Conservation (phyloP, 2,888 invertebrate species). For the Adelognathus sp. region DNA sequence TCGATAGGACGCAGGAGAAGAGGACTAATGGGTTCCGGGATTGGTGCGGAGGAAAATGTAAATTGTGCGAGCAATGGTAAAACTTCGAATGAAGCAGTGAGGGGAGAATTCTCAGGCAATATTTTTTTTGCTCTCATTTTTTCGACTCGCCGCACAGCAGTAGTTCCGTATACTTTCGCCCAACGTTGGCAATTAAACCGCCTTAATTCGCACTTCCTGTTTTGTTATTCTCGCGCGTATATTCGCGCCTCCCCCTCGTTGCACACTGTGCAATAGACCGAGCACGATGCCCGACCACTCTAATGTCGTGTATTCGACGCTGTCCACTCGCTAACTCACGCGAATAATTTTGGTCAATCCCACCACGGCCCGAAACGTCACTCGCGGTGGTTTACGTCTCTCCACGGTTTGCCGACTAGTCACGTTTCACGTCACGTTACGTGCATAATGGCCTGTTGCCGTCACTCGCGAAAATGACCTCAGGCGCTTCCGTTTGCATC, state of each 20-base stretch:
- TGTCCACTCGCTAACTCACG: slow-evolving; percentile 48
- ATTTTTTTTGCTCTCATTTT: slow-evolving; percentile 39
- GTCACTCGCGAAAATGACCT: slow-evolving; percentile 64
- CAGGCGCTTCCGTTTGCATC: slow-evolving; percentile 75
- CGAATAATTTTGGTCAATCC: slow-evolving; percentile 36
- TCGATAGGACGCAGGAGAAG: not conserved
- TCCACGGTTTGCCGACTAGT: not conserved
- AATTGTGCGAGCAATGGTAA: slow-evolving; percentile 16
- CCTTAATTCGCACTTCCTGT: slow-evolving; percentile 78
- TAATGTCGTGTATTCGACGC: slow-evolving; percentile 19
- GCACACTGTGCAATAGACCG: not conserved
- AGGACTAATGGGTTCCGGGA: not conserved
- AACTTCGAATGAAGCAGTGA: not conserved
- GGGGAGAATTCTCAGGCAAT: slow-evolving; percentile 16
- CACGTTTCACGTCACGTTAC: slow-evolving; percentile 30
- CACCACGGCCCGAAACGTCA: slow-evolving; percentile 26
- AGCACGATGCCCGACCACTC: not conserved
- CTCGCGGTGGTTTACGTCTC: not conserved
- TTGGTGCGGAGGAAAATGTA: slow-evolving; percentile 12
- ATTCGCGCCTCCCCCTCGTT: not conserved
- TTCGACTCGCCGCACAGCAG: slow-evolving; percentile 68
- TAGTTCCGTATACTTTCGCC: slow-evolving; percentile 75
- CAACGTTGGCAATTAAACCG: slow-evolving; percentile 73
- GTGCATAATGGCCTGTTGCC: slow-evolving; percentile 3
- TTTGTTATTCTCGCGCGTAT: slow-evolving; percentile 54